Percentiles rank a stretch among this genome's conserved stretches.
These are phyloP conservation scores for Mantis religiosa DNA, from an alignment of 2,888 invertebrate species.

Conservation along the genomic window DNA sequence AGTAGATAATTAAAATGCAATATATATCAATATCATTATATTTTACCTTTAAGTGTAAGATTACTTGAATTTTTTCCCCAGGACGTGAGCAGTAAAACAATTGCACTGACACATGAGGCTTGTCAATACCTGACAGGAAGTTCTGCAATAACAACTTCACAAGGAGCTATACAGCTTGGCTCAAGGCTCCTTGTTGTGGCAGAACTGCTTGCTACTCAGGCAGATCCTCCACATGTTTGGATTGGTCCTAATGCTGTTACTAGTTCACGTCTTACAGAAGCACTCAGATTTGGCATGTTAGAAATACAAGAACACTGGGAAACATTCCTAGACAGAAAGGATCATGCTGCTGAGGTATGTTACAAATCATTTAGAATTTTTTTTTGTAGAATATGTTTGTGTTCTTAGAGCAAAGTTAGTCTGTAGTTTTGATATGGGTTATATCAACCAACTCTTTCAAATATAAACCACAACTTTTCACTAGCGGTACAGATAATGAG, in stretches of 20 bases:
- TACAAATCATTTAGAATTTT: not conserved
- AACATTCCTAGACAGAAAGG: conserved; percentile 87
- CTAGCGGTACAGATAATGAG: too few species aligned
- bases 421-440: too few species aligned
- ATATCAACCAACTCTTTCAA: too few species aligned
- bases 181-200: conserved; percentile 55
- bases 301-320: conserved; percentile 94
- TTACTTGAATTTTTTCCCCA: conserved; percentile 41
- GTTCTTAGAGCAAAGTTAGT: too few species aligned
- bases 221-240: conserved; percentile 88
- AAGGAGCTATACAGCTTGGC: conserved; percentile 48
- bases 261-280: conserved; percentile 67
- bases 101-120: conserved; percentile 69
- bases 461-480: too few species aligned
- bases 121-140: conserved; percentile 60
- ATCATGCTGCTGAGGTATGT: conserved; percentile 76
- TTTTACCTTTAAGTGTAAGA: not conserved
- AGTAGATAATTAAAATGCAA: too few species aligned
- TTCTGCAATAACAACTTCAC: conserved; percentile 39
- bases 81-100: conserved; percentile 78
- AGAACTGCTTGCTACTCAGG: conserved; percentile 54
- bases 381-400: too few species aligned
- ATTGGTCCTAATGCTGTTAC: conserved; percentile 66
- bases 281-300: conserved; percentile 80
- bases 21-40: not conserved